Evolutionary conservation across 1,140 invertebrate species (phyloP), one percentile per base, ranked within the genome.

Genomic region (Anastrepha obliqua): DNA sequence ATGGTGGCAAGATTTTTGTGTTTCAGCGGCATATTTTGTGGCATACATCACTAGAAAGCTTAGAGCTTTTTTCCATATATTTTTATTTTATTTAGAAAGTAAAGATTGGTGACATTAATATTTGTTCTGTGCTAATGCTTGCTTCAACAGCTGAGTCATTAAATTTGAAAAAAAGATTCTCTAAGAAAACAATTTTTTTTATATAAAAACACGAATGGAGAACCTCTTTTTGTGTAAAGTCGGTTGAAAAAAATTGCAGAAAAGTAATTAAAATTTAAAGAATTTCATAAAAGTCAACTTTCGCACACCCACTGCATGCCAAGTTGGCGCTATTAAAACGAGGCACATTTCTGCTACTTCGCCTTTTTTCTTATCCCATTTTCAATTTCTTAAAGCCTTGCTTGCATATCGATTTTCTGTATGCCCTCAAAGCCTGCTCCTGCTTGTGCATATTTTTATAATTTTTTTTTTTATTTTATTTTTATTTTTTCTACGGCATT

Each of bases 211-310:
- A 55, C 51, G 51, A 55, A 55, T 2, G 11, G 51, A 55, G 6
- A 42, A 67, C 29, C 64, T 39, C 29, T 11, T 13, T 3, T 13
- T 0, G 0, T 29, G 13, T 20, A 11, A 8, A 47, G 67, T 44
- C 39, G 44, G 42, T 47, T 74, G 39, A 42, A 44, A 44, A 8
- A 17, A 47, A 44, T 74, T 9, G 3, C 42, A 2, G 39, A 11
- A 55, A 81, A 81, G 74, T 55, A 81, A 81, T 81, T n/a, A 81
- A 81, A 81, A 81, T 55, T 81, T 51, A 55, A 81, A 81, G 47
- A 81, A 81, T 81, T 81, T 81, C 20, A n/a, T 81, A 55, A 29
- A 81, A 55, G 20, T 29, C 74, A 42, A 47, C 44, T 55, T 81
- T 81, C n/a, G 8, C 47, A 81, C 74, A 81, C 74, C n/a, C 47